phyloP scores from a whole-genome alignment of 2,113 vertebrate species.

The Probosciger aterrimus region DNA sequence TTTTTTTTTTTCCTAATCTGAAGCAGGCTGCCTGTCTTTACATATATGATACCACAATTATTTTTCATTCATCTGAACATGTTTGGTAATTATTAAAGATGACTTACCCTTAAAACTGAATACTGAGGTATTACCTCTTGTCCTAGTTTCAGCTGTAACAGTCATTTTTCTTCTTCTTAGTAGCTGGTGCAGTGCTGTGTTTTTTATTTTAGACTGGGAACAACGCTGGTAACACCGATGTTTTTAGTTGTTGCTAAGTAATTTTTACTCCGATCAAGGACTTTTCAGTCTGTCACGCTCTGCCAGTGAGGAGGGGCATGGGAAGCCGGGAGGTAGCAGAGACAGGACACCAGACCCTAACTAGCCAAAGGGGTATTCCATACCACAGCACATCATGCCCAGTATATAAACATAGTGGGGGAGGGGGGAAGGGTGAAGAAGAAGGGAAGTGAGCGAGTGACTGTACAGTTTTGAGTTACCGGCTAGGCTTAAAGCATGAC shows the following conservation, averaged over 20 bases:
- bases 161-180: not conserved
- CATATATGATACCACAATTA: accelerated
- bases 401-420: not conserved
- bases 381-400: not conserved
- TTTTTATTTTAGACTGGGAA: not conserved
- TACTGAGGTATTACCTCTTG: not conserved
- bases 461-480: not conserved
- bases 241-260: not conserved
- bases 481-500: not conserved
- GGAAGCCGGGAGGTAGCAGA: not conserved
- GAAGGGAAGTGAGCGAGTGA: not conserved
- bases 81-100: not conserved
- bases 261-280: not conserved
- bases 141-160: not conserved
- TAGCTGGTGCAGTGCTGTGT: not conserved
- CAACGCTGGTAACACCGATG: not conserved
- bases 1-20: not conserved
- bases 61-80: not conserved
- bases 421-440: not conserved
- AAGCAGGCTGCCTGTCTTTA: not conserved
- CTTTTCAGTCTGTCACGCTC: not conserved
- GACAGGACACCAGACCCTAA: not conserved
- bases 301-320: not conserved
- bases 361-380: not conserved
- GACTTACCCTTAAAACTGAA: not conserved